Conservation (phyloP, 2,113 vertebrate genomes). For the Nycticebus coucang region DNA sequence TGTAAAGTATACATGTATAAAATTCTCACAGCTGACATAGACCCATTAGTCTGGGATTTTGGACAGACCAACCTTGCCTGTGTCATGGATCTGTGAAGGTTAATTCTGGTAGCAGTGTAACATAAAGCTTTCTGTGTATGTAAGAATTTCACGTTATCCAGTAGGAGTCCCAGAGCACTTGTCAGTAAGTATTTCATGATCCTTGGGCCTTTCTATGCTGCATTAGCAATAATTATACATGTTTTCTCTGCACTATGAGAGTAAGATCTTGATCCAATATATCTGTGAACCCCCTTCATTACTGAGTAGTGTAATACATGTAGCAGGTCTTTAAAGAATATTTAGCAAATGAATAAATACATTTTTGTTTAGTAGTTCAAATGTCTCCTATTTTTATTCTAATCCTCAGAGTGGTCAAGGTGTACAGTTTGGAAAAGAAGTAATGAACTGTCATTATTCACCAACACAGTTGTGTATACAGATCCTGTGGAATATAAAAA, state of each 20-base stretch:
- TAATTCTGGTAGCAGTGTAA: background rate
- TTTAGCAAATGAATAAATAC: background rate
- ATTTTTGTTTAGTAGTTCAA: background rate
- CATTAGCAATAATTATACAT: background rate
- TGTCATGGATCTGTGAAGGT: background rate
- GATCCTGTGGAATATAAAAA: background rate
- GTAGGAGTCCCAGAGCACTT: background rate
- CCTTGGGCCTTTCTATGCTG: background rate
- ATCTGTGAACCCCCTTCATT: background rate
- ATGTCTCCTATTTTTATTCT: background rate
- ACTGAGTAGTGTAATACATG: background rate
- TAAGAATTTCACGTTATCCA: background rate
- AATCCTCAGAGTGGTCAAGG: background rate
- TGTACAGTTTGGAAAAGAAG: background rate
- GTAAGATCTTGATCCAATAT: no score
- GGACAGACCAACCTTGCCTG: background rate
- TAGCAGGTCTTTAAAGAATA: background rate
- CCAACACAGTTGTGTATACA: background rate
- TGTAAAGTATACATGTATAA: background rate
- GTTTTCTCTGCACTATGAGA: background rate
- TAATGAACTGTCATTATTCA: background rate
- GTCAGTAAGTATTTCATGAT: background rate
- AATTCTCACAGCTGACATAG: background rate
- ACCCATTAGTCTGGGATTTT: background rate
- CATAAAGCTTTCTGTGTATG: background rate